Base-by-base conservation (phyloP, 2,888 invertebrate genomes). In the Drosophila vallismaia region DNA sequence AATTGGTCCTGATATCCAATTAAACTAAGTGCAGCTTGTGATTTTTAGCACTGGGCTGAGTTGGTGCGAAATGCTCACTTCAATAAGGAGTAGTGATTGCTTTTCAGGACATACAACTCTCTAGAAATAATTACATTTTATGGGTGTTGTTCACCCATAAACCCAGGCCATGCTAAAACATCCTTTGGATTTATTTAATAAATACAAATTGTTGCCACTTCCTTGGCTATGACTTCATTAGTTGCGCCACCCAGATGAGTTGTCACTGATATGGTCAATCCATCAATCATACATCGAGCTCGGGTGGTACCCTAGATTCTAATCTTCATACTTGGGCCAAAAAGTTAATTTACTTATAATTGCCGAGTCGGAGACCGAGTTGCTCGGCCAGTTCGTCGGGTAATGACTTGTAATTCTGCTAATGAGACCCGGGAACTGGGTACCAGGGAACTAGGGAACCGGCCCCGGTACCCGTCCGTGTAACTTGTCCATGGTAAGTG, bases 331-430 rank as follows among this genome's bases (percentile, higher is more conserved):
- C 72, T 86, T 68, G 60, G 71, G 58, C 71, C 81, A 83, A 88
- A 84, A 84, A 76, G 77, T 74, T 87, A 89, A 87, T 89, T 87
- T 77, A 85, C 75, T 87, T 87, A 87, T 87, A 87, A 87, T 87
- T 86, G 80, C 76, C 76, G 55, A 56, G 56, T 48, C 12, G 28
- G 14, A 64, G 53, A 40, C 31, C 44, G 44, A 72, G 44, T 44
- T 31, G 50, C 45, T 60, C 45, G 56, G 46, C 64, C 80, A 71
- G 71, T 66, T 68, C 62, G 57, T 48, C 71, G 63, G 75, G 75
- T 86, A 89, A 90, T 90, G 88, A 89, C 89, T 89, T 89, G 89
- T 89, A 88, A 87, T 89, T 87, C 74, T 82, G 84, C 87, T 88
- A 90, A 89, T 89, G 89, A 87, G 72, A 44, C 57, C 44, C 55